Evolutionary conservation across 2,888 invertebrate species (phyloP), one percentile per base, ranked within the genome.

Genomic region (Sipunculus nudus): DNA sequence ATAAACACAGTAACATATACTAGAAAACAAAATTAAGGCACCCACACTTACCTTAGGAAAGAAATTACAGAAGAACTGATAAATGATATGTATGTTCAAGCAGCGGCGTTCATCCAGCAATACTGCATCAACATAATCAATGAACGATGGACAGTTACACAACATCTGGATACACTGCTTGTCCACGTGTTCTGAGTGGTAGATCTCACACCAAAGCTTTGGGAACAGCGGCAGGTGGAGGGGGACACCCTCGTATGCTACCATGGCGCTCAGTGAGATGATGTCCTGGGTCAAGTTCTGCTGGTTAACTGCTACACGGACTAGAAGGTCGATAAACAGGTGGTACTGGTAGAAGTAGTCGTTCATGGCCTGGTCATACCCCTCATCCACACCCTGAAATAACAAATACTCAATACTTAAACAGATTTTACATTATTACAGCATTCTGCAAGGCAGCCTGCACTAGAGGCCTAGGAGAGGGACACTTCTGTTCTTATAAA

Each of bases 61-160:
- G 81, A 93, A 94, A 63, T 92, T 90, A 75, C 90, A 90, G 81
- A 95, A 88, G 82, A 96, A 95, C 78, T 92, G 91, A 81, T 92
- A 92, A 74, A 95, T 92, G 75, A 90, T 88, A 54, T 90, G 89
- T 76, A 93, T 92, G 68, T 91, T 93, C 10, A 96, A 86, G 13
- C 93, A 93, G 60, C 90, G 88, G 70, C 95, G 87, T 84, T 96
- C 95, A 80, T 95, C 94, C 54, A 93, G 84, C 47, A 96, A 85
- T 25, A 95, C 89, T n/a, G 93, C 90, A 79, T 95, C 94, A 63
- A 94, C 89, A 80, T 95, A 96, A 82, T 95, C 95, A 35, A 92
- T 89, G 70, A 94, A 89, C 75, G 91, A 91, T 75, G 89, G 91
- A 81, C 92, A 93, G 67, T 90, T 90, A 49, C 92, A 86, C 61